Evolutionary conservation across 2,797 vertebrate genomes (phyloP).

Genomic region (Tapirus indicus): DNA sequence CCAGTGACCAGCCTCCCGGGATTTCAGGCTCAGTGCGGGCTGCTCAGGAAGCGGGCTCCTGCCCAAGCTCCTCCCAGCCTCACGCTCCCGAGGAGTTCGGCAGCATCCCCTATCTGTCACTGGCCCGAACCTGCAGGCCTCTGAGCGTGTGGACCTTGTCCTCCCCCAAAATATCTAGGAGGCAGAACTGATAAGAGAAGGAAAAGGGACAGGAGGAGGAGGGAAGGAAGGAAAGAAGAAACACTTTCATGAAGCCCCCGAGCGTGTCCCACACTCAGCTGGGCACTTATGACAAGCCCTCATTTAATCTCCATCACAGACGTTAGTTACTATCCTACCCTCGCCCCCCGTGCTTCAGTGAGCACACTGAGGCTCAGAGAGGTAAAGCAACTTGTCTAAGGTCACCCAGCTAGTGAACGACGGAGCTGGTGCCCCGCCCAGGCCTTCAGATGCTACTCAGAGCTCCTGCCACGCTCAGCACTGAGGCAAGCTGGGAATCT

Average conservation of each 20-base stretch:
- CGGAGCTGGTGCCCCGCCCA: background rate
- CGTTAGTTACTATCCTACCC: background rate
- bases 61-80: background rate
- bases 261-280: background rate
- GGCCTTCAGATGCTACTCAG: background rate
- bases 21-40: background rate
- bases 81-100: background rate
- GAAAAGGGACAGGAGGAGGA: background rate
- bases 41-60: background rate
- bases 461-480: background rate
- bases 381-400: background rate
- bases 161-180: background rate
- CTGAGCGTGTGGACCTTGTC: background rate
- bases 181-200: background rate
- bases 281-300: background rate
- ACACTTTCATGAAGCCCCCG: background rate
- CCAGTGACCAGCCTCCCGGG: background rate
- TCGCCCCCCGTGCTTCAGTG: background rate
- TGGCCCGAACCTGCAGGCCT: background rate
- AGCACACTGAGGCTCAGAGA: background rate
- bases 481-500: conserved; percentile 26
- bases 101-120: too few relatives aligned
- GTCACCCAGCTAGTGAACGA: background rate
- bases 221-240: background rate
- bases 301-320: background rate